Conservation (phyloP, 2,113 vertebrate species). For the Seriola dumerili region DNA sequence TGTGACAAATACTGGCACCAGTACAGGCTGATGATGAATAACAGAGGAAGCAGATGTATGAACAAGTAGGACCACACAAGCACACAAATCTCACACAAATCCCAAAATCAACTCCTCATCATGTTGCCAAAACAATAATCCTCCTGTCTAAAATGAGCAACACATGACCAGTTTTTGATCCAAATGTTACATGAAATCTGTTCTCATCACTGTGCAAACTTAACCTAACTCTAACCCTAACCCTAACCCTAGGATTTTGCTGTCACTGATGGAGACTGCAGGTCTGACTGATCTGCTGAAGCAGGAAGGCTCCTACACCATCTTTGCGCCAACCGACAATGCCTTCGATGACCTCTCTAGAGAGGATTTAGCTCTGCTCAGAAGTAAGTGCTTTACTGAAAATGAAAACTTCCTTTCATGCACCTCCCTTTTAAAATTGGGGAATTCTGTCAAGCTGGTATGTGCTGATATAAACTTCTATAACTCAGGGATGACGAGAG, state of each 20-base stretch:
- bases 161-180: not conserved
- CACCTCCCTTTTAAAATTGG: not conserved
- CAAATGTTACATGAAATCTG: not conserved
- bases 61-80: slow-evolving; percentile 35
- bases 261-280: slow-evolving; percentile 91
- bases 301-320: slow-evolving; percentile 90
- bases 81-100: not conserved
- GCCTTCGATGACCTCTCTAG: slow-evolving; percentile 89
- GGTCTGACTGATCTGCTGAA: slow-evolving; percentile 90
- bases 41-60: slow-evolving; percentile 50
- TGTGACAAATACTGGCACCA: slow-evolving; percentile 5
- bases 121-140: slow-evolving; percentile 16
- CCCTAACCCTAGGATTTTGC: slow-evolving; percentile 83
- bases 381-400: slow-evolving; percentile 81
- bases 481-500: not conserved
- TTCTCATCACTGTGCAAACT: not conserved
- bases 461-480: not conserved
- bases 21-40: slow-evolving; percentile 2
- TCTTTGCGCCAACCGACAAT: slow-evolving; percentile 95
- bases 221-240: too few species aligned
- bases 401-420: not conserved
- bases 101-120: not conserved
- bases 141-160: slow-evolving; percentile 10
- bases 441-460: not conserved
- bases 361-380: slow-evolving; percentile 88